Evolutionary conservation across 2,797 vertebrate genomes (phyloP), one percentile per base, ranked within the genome.

Genomic region (Distichodus sexfasciatus): DNA sequence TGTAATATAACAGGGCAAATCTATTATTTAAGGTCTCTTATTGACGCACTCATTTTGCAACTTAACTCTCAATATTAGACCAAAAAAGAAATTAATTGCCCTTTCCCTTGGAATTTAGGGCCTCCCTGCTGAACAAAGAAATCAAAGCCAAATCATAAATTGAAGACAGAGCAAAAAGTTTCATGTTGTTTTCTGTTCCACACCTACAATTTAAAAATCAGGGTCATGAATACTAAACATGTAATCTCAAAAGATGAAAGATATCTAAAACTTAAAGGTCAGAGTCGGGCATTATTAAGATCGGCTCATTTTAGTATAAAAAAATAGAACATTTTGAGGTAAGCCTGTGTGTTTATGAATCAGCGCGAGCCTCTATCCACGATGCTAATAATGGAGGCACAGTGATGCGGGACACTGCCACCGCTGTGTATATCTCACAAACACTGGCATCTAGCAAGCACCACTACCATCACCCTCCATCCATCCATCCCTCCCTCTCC

Each of bases 391-490:
- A 33, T 69, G 53, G 33, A 35, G 19, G 15, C 19, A 57, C 54
- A 50, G 28, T 12, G 14, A n/a, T 59, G 35, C 4, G 36, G 26
- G n/a, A 38, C 40, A 15, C 35, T 58, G 40, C 40, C 31, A 59
- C 60, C 31, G 31, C 41, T 60, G 57, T 68, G 26, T 68, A 68
- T 64, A 51, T 1, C 21, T 53, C n/a, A 24, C 58, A 59, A 68
- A 71, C 46, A 54, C 44, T 47, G 75, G 58, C 53, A 24, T 17
- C 58, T 66, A 41, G n/a, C n/a, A 66, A 26, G 43, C 46, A 29
- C 48, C 51, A 68, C 51, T 58, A 47, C 33, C 68, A 23, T 75
- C 72, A 62, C 43, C 48, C 46, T 71, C 44, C n/a, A n/a, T n/a
- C n/a, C n/a, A n/a, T n/a, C n/a, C n/a, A n/a, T n/a, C n/a, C n/a